Conservation (phyloP, 1,140 invertebrate species). For the Lordiphosa mommai region DNA sequence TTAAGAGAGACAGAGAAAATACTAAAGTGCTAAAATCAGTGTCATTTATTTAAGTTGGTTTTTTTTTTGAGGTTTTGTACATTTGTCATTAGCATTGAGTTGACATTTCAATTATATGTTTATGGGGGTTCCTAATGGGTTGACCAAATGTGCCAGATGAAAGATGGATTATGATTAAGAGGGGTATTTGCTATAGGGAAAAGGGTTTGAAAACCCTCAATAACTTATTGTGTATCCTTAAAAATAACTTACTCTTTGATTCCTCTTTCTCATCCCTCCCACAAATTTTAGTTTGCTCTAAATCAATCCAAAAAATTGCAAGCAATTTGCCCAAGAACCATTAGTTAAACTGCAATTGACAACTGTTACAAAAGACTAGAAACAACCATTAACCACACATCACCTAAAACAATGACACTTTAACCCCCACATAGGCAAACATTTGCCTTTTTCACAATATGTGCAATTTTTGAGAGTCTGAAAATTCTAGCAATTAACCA, state of each 20-base stretch:
- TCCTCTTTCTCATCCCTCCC: too few species aligned
- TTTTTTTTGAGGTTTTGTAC: conserved; percentile 32
- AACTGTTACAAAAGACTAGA: conserved; percentile 53
- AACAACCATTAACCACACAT: conserved; percentile 33
- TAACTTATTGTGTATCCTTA: too few species aligned
- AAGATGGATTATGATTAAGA: too few species aligned
- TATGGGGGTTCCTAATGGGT: conserved; percentile 44
- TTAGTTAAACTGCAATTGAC: conserved; percentile 55
- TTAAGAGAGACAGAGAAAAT: background rate
- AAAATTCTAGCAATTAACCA: conserved; percentile 57
- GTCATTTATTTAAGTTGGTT: conserved; percentile 65
- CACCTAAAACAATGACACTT: conserved; percentile 18
- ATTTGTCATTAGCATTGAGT: conserved; percentile 62
- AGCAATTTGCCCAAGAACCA: conserved; percentile 34
- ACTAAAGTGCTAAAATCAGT: conserved; percentile 71
- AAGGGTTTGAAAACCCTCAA: too few species aligned
- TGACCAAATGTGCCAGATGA: conserved; percentile 15
- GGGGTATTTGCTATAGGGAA: too few species aligned
- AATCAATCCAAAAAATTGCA: too few species aligned
- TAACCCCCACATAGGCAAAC: conserved; percentile 9
- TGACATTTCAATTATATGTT: conserved; percentile 67
- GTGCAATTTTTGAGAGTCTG: conserved; percentile 47
- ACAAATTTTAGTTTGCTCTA: too few species aligned
- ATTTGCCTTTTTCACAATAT: conserved; percentile 25
- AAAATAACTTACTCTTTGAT: too few species aligned